Conservation (phyloP, 2,888 invertebrate species). For the Drosophila infuscata region DNA sequence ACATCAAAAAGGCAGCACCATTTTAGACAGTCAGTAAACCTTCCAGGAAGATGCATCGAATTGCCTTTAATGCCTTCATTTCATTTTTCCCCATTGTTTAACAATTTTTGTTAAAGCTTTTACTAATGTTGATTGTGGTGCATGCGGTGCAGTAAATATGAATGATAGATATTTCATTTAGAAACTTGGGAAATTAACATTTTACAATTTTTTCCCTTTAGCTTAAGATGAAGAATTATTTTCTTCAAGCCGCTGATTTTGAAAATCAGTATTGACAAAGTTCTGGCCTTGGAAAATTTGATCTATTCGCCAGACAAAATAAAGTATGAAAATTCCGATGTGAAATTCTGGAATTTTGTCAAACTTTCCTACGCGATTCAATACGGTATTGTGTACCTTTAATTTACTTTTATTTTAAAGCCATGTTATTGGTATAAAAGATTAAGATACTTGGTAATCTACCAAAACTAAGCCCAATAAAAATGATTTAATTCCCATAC, state of each 20-base stretch:
- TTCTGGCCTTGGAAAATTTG: background rate
- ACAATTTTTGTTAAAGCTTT: conserved; percentile 28
- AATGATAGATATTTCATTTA: background rate
- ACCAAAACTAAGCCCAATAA: background rate
- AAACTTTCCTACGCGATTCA: background rate
- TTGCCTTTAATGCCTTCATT: conserved; percentile 20
- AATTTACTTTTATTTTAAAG: background rate
- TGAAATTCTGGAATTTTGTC: background rate
- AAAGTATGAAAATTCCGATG: background rate
- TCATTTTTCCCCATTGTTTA: conserved; percentile 13
- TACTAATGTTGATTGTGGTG: background rate
- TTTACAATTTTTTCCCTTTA: background rate
- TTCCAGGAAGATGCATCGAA: conserved; percentile 63
- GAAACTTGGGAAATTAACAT: background rate
- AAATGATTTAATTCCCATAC: background rate
- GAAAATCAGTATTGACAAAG: background rate
- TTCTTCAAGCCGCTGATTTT: background rate
- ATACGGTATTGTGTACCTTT: background rate
- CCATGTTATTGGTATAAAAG: background rate
- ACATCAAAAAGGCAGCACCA: conserved; percentile 37
- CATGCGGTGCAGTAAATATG: conserved; percentile 12
- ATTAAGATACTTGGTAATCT: too few species aligned
- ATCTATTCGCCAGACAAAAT: background rate
- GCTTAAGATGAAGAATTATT: background rate
- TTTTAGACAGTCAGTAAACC: conserved; percentile 30